phyloP scores from a whole-genome alignment of 1,140 invertebrate genomes.

The Aphis gossypii region DNA sequence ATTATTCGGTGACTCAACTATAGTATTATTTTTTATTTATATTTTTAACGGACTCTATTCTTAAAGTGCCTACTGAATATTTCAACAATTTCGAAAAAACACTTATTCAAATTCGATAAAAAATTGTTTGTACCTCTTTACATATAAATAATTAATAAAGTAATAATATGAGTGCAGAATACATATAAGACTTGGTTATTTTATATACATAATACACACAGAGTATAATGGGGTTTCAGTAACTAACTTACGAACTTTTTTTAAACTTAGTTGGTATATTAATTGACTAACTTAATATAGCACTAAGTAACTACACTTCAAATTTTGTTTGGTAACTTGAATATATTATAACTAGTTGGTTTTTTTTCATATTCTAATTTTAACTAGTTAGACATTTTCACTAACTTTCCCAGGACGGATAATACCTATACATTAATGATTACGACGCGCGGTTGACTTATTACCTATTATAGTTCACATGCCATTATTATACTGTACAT shows the following conservation, averaged over 20 bases:
- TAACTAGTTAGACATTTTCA: not conserved
- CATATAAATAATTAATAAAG: too few relatives aligned
- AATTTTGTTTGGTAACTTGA: not conserved
- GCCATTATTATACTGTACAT: not conserved
- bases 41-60: not conserved
- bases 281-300: not conserved
- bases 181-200: too few relatives aligned
- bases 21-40: not conserved
- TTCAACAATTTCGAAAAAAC: not conserved
- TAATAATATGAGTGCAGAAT: too few relatives aligned
- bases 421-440: not conserved
- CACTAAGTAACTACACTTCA: not conserved
- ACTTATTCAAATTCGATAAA: too few relatives aligned
- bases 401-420: not conserved
- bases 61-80: not conserved
- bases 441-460: not conserved
- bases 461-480: not conserved
- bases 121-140: too few relatives aligned
- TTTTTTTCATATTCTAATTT: not conserved
- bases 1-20: not conserved
- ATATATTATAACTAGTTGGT: not conserved
- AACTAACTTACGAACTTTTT: not conserved
- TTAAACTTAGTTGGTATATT: not conserved
- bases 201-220: too few relatives aligned
- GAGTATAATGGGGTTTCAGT: too few relatives aligned